Conservation (phyloP, 2,797 vertebrate genomes). For the Lagocephalus sceleratus region DNA sequence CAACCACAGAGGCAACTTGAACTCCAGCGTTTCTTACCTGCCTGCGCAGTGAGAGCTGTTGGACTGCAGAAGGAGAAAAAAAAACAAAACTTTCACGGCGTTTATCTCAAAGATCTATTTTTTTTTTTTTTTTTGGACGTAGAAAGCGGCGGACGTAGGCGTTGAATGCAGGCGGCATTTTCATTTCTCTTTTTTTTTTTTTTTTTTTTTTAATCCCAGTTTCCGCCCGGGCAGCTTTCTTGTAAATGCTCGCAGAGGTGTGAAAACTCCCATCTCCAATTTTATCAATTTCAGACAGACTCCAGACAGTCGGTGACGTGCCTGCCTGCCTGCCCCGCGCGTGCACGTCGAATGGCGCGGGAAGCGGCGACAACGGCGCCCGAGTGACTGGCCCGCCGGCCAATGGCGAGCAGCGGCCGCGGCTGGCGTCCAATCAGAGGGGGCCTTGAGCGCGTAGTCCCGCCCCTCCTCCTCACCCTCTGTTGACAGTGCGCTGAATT, state of each 20-base stretch:
- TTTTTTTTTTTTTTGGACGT: not conserved
- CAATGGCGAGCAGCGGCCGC: conserved; percentile 53
- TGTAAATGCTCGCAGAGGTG: conserved; percentile 48
- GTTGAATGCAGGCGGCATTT: conserved; percentile 22
- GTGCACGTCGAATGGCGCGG: conserved; percentile 75
- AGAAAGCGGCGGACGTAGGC: conserved; percentile 39
- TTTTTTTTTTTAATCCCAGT: conserved; percentile 36
- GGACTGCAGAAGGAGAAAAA: conserved; percentile 62
- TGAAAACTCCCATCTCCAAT: conserved; percentile 76
- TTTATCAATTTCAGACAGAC: conserved; percentile 82
- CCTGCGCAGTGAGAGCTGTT: conserved; percentile 74
- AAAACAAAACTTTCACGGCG: conserved; percentile 76
- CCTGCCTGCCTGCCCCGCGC: conserved; percentile 70
- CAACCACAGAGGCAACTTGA: conserved; percentile 33
- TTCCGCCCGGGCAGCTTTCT: conserved; percentile 46
- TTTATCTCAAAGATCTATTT: conserved; percentile 32
- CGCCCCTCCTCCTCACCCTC: conserved; percentile 47
- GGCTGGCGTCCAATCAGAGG: conserved; percentile 55
- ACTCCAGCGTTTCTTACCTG: conserved; percentile 69
- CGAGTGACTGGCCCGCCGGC: conserved; percentile 59
- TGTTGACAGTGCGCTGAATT: conserved; percentile 67
- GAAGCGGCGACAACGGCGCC: conserved; percentile 55
- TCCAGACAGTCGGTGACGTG: conserved; percentile 82
- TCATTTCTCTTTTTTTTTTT: not conserved
- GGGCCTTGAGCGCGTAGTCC: conserved; percentile 5